Conservation (phyloP, 2,888 invertebrate genomes). For the Netelia fuscicornis region DNA sequence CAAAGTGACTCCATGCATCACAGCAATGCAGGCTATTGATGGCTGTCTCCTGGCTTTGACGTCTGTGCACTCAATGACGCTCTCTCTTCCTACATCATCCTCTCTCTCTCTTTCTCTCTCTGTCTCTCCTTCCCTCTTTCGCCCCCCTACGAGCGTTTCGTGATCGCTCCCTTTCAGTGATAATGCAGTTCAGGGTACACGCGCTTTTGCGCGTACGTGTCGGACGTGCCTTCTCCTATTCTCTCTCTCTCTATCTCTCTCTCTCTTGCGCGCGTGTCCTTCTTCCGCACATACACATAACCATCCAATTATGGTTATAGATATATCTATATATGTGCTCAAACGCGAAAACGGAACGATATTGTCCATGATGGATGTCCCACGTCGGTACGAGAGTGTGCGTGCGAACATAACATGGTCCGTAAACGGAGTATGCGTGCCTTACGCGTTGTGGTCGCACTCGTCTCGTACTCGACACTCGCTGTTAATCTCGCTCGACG, state of each 20-base stretch:
- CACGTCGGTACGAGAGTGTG: slow-evolving; percentile 63
- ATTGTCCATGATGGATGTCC: slow-evolving; percentile 74
- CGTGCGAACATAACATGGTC: slow-evolving; percentile 31
- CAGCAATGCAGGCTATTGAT: slow-evolving; percentile 70
- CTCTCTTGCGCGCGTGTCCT: slow-evolving; percentile 17
- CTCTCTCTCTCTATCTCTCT: background rate
- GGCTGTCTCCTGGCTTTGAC: slow-evolving; percentile 76
- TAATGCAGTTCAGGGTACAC: slow-evolving; percentile 17
- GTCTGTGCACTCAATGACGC: slow-evolving; percentile 63
- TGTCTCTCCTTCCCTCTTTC: background rate
- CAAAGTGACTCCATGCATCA: slow-evolving; percentile 69
- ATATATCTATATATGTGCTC: background rate
- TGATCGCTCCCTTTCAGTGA: background rate
- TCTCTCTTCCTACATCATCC: slow-evolving; percentile 35
- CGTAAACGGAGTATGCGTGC: slow-evolving; percentile 14
- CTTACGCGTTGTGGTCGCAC: slow-evolving; percentile 1
- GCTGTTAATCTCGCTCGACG: slow-evolving; percentile 31
- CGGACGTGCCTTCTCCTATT: slow-evolving; percentile 46
- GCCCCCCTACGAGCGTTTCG: background rate
- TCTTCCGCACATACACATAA: slow-evolving; percentile 28
- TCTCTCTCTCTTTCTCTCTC: background rate
- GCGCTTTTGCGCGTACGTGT: slow-evolving; percentile 34
- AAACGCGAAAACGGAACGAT: slow-evolving; percentile 65
- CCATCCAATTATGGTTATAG: slow-evolving; percentile 43
- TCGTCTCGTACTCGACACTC: slow-evolving; percentile 7